phyloP scores from a whole-genome alignment of 2,113 vertebrate species.

The Oncorhynchus kisutch region DNA sequence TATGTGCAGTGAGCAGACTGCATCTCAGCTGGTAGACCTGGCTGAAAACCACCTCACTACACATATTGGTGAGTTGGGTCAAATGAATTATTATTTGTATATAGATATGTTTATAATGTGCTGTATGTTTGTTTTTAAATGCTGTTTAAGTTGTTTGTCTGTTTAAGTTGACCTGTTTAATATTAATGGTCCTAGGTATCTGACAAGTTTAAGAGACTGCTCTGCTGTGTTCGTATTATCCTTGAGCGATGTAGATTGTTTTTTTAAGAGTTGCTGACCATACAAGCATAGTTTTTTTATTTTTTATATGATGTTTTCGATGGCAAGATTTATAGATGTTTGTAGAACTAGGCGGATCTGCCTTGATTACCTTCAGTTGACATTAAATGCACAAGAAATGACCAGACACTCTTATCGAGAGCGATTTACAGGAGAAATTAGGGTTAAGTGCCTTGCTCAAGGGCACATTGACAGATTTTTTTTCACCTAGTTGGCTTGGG shows the following conservation, averaged over 20 bases:
- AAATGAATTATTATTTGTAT: not conserved
- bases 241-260: not conserved
- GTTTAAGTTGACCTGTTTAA: not conserved
- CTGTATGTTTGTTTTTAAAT: not conserved
- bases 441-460: too few species aligned
- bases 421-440: too few species aligned
- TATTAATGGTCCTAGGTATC: not conserved
- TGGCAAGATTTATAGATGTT: too few species aligned
- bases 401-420: too few species aligned
- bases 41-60: slow-evolving; percentile 8
- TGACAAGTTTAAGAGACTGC: too few species aligned
- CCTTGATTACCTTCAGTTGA: too few species aligned
- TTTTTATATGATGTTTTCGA: not conserved
- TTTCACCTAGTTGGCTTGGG: too few species aligned
- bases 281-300: not conserved
- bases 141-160: not conserved
- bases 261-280: not conserved
- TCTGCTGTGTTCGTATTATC: too few species aligned
- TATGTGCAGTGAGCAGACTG: slow-evolving; percentile 31
- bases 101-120: not conserved
- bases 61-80: slow-evolving; percentile 42
- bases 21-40: not conserved
- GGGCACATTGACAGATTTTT: too few species aligned
- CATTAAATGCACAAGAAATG: too few species aligned
- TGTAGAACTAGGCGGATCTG: too few species aligned